Base-by-base conservation (phyloP, 2,113 vertebrate genomes). In the Osmerus eperlanus region DNA sequence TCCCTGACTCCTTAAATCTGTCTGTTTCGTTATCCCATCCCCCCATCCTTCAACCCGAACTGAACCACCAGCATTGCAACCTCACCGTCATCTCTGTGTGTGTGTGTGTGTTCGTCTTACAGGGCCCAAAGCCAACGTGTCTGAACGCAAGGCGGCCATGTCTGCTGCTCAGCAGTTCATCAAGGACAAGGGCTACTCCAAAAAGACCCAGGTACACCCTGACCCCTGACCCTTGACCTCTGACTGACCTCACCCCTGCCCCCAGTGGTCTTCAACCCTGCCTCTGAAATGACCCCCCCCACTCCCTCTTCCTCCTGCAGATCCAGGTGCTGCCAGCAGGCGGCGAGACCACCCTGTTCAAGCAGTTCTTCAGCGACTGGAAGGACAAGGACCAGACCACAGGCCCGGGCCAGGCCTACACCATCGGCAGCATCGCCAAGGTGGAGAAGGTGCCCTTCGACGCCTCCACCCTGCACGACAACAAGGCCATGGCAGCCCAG, bases 321-420 rank as follows among this genome's bases (percentile, higher is more conserved):
- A 88, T 93, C 78, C 90, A 93, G 54, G 86, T 93, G 0, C 53
- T 94, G 52, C 91, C 93, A n/a, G 91, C 87, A 5, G 90, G 91
- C 74, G 88, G 82, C 0, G 93, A 94, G 85, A 92, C 92, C 0
- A 84, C 83, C 3, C 70, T 93, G 19, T 94, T 94, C 29, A 93
- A 92, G 85, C 93, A 93, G 83, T 94, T 92, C 85, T 94, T 94
- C 82, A 25, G 71, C 0, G 83, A 93, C 87, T 94, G 93, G 93
- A 93, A 52, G 75, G 89, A 90, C 83, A 92, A 86, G 71, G 83
- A 91, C 3, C 68, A 93, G 81, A 93, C 87, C 12, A 91, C 86
- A 0, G 90, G 92, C 51, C 91, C 91, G 41, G 75, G 67, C 4
- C 86, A 92, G 84, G 86, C 89, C 68, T 93, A 84, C 83, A 69